phyloP scores from a whole-genome alignment of 1,140 invertebrate species.

The Trissolcus basalis region DNA sequence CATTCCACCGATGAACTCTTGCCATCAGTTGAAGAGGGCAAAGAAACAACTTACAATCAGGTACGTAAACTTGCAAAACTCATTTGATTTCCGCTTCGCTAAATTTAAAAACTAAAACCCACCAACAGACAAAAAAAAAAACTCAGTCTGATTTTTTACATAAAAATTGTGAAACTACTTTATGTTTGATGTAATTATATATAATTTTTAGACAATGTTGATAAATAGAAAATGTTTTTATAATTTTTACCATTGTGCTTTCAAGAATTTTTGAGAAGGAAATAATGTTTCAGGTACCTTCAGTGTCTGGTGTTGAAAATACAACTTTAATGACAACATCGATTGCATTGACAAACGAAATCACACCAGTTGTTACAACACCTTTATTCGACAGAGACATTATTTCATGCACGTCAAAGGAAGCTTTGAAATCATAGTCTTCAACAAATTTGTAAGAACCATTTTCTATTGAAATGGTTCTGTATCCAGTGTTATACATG shows the following conservation, averaged over 20 bases:
- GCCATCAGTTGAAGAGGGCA: conserved; percentile 84
- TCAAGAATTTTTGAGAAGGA: no score
- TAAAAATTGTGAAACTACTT: no score
- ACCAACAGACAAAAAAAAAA: no score
- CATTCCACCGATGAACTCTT: conserved; percentile 86
- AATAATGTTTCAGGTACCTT: conserved; percentile 62
- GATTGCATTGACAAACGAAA: conserved; percentile 60
- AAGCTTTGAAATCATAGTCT: conserved; percentile 66
- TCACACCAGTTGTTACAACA: conserved; percentile 57
- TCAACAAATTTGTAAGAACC: conserved; percentile 5
- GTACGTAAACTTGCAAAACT: conserved; percentile 43
- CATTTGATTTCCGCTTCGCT: no score
- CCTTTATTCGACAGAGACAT: conserved; percentile 67
- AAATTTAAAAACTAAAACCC: no score
- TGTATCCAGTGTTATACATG: no score
- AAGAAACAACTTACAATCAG: conserved; percentile 77
- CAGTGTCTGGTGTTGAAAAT: conserved; percentile 61
- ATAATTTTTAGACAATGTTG: no score
- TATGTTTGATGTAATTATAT: no score
- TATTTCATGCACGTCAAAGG: conserved; percentile 65
- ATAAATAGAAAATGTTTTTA: no score
- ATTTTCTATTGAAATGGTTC: neutral
- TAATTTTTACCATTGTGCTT: no score
- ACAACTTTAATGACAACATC: conserved; percentile 55
- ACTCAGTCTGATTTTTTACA: no score